These are phyloP conservation scores for Exaiptasia diaphana DNA, from an alignment of 64 coral and sea anemone species.

Conservation along the genomic window DNA sequence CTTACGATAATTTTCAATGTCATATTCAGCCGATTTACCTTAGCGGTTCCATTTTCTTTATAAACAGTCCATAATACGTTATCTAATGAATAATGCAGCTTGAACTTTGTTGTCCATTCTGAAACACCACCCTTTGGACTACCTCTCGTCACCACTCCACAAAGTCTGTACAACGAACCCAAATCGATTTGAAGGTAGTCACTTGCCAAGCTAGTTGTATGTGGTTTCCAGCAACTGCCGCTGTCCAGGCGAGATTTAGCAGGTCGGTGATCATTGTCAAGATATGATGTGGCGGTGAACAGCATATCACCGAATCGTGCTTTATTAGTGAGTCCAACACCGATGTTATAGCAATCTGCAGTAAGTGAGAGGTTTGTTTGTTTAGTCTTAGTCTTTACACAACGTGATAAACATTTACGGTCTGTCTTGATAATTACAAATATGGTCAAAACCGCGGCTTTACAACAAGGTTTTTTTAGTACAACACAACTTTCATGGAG, in stretches of 20 bases:
- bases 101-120: background rate
- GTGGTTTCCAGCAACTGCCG: background rate
- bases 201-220: background rate
- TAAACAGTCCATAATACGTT: background rate
- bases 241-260: background rate
- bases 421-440: too few species aligned
- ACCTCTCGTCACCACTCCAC: background rate
- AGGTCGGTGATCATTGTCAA: background rate
- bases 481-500: too few species aligned
- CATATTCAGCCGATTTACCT: background rate
- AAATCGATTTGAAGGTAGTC: constrained; percentile 13
- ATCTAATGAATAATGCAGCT: background rate
- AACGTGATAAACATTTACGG: too few species aligned
- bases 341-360: background rate
- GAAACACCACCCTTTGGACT: background rate
- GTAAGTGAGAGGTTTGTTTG: too few species aligned
- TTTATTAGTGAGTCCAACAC: background rate
- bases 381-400: too few species aligned
- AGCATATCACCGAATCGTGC: background rate
- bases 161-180: background rate
- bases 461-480: too few species aligned
- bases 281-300: background rate
- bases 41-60: background rate
- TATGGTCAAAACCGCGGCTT: too few species aligned
- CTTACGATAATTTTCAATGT: background rate